phyloP scores from a whole-genome alignment of 2,113 vertebrate genomes.

The Aptenodytes forsteri region DNA sequence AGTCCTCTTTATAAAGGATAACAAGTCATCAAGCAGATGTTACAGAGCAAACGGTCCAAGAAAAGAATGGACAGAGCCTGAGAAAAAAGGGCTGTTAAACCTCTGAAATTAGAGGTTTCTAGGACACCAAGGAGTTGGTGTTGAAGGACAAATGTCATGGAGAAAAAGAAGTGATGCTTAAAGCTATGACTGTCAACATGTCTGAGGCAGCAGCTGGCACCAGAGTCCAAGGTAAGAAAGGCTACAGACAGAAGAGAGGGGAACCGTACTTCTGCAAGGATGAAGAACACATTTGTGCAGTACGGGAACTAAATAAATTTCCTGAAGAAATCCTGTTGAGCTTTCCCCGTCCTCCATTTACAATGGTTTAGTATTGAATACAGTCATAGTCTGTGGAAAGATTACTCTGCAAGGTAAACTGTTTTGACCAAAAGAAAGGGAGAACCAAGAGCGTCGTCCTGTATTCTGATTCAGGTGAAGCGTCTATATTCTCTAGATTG shows the following conservation, averaged over 20 bases:
- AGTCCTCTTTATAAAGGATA: not conserved
- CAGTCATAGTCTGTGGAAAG: not conserved
- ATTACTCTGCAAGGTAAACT: not conserved
- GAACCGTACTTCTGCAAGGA: not conserved
- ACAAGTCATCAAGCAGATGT: not conserved
- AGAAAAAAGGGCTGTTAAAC: not conserved
- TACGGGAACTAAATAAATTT: not conserved
- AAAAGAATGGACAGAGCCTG: not conserved
- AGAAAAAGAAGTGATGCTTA: not conserved
- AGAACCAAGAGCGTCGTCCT: not conserved
- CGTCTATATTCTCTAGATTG: rapidly evolving
- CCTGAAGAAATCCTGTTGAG: not conserved
- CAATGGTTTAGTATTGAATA: not conserved
- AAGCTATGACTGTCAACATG: not conserved
- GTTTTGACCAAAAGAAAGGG: not conserved
- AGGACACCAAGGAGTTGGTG: not conserved
- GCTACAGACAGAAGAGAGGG: not conserved
- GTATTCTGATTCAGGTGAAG: not conserved
- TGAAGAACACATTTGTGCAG: not conserved
- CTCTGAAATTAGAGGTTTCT: not conserved
- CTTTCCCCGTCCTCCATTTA: not conserved
- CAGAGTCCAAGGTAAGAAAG: not conserved
- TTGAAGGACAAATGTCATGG: not conserved
- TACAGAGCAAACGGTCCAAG: not conserved
- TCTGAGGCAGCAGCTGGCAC: not conserved